phyloP scores from a whole-genome alignment of 1,140 invertebrate species.

The Stegodyphus mimosarum region DNA sequence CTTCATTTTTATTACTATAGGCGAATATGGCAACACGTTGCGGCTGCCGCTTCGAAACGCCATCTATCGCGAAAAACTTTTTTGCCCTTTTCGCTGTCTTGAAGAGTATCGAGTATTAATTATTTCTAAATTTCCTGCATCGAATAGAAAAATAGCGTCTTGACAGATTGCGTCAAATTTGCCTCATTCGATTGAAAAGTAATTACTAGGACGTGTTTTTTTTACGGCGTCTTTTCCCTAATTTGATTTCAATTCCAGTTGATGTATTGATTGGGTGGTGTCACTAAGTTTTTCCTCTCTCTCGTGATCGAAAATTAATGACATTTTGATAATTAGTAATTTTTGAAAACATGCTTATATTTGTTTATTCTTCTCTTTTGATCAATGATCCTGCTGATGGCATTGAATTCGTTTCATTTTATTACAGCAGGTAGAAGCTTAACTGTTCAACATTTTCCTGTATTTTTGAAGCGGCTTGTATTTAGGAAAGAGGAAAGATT shows the following conservation, averaged over 20 bases:
- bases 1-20: conserved; percentile 24
- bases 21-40: conserved; percentile 54
- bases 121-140: conserved; percentile 60
- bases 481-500: no score
- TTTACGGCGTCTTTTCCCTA: conserved; percentile 47
- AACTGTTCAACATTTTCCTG: no score
- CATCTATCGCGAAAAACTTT: conserved; percentile 35
- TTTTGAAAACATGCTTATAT: conserved; percentile 19
- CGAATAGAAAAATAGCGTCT: conserved; percentile 45
- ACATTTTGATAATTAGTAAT: conserved; percentile 54
- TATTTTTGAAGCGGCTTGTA: no score
- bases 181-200: conserved; percentile 58
- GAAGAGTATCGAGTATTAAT: conserved; percentile 53
- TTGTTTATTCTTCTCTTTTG: neutral
- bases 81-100: neutral
- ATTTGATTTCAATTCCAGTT: conserved; percentile 60
- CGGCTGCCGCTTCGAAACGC: conserved; percentile 14
- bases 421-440: no score
- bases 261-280: conserved; percentile 54
- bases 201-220: conserved; percentile 43
- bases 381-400: neutral
- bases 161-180: conserved; percentile 60
- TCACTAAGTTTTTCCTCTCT: conserved; percentile 17
- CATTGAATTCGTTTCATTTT: neutral
- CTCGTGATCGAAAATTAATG: conserved; percentile 49